Evolutionary conservation across 2,797 vertebrate genomes (phyloP), one percentile per base, ranked within the genome.

Genomic region (Ctenochaetus hawaiiensis): DNA sequence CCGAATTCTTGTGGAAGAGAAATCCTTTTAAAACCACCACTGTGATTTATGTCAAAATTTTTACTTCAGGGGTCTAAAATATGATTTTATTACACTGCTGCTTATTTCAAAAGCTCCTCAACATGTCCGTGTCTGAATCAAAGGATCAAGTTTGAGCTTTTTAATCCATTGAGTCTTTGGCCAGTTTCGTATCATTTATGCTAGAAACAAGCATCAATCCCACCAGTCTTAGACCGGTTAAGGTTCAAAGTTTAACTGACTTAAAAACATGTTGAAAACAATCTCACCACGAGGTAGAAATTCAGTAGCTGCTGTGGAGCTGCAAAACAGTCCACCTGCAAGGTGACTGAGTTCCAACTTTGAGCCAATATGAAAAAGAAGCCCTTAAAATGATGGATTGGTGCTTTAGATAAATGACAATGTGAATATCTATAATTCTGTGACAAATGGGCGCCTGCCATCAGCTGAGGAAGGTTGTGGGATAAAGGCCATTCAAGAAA

Each of bases 1-100:
- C 10, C 6, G 20, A 63, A 37, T 56, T 1, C 7, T 3, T 62
- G 5, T 23, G 51, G 43, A 14, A 49, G 18, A 20, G 39, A 51
- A 51, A 78, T 45, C 26, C 8, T 30, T 67, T 70, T 37, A 51
- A 53, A 78, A 13, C 17, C 67, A 56, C 49, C 51, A 57, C 49
- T 53, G 67, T 48, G 37, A 64, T 63, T 66, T 37, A 47, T 41
- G 10, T 57, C 58, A 43, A 51, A 71, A 8, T 66, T 7, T 59
- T 20, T 59, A 23, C 13, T 30, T 72, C 51, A 51, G 34, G 22
- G 39, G 39, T 68, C 18, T 3, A 52, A 45, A 54, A 58, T 12
- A 52, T 44, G 10, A 45, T 7, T 12, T 47, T 43, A n/a, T 30
- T 5, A 13, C 41, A 18, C 67, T 68, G 23, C 63, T 64, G 34